phyloP scores from a whole-genome alignment of 2,888 invertebrate genomes.

The Sicus ferrugineus region DNA sequence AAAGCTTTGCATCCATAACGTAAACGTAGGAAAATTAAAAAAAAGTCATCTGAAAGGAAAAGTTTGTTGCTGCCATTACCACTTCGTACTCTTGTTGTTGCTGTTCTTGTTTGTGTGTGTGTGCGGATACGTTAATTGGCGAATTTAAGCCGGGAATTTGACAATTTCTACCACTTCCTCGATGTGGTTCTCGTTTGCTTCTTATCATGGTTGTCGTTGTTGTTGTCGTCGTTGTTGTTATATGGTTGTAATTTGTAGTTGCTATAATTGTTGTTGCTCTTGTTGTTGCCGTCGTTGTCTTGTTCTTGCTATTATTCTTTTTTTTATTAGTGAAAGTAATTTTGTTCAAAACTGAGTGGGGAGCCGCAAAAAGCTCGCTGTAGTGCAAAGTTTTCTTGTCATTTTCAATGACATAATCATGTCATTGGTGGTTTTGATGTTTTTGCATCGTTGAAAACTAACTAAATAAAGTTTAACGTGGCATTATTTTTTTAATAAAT shows the following conservation, averaged over 20 bases:
- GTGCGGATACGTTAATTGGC: constrained; percentile 61
- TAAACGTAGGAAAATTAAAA: no score
- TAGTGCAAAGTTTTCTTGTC: neutral
- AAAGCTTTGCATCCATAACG: no score
- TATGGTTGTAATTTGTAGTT: no score
- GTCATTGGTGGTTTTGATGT: neutral
- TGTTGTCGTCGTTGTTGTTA: constrained; percentile 13
- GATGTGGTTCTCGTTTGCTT: neutral
- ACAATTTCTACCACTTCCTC: constrained; percentile 10
- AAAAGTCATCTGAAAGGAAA: no score
- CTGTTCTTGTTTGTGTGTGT: constrained; percentile 53
- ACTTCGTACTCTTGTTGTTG: no score
- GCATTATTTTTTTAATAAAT: no score
- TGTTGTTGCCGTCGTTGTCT: neutral
- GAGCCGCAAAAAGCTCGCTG: no score
- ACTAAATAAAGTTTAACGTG: neutral
- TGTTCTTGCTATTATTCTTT: neutral
- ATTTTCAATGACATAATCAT: constrained; percentile 9
- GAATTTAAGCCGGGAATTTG: constrained; percentile 62
- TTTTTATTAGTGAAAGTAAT: no score
- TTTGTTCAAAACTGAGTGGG: no score
- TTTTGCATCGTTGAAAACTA: neutral
- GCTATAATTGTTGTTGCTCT: no score
- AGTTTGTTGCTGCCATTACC: constrained; percentile 24
- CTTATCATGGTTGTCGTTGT: neutral